Evolutionary conservation across 1,140 invertebrate genomes (phyloP).

Genomic region (Manduca sexta): DNA sequence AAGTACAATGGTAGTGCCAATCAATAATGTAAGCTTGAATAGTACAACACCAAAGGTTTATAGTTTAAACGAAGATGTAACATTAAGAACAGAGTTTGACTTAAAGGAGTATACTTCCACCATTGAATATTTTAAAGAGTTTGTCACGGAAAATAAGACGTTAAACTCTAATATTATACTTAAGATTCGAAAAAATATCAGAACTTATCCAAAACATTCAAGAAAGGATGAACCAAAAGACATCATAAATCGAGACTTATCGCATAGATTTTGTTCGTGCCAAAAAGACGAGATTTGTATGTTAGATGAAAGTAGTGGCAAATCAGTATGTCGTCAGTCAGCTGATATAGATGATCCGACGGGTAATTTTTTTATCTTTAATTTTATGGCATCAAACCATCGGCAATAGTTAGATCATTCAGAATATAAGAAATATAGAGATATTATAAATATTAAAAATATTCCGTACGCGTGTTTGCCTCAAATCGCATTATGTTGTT

Average conservation of each 20-base stretch:
- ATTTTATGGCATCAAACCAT: too few species aligned
- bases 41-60: constrained; percentile 27
- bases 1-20: constrained; percentile 66
- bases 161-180: constrained; percentile 35
- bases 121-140: constrained; percentile 14
- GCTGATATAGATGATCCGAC: constrained; percentile 78
- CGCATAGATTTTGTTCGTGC: constrained; percentile 63
- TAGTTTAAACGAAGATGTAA: constrained; percentile 20
- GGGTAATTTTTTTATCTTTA: constrained; percentile 47
- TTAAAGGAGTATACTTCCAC: constrained; percentile 8
- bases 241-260: constrained; percentile 47
- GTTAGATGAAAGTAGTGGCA: constrained; percentile 75
- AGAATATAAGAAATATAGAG: too few species aligned
- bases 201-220: constrained; percentile 48
- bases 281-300: constrained; percentile 78
- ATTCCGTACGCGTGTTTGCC: too few species aligned
- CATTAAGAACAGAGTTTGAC: constrained; percentile 14
- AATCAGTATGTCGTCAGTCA: constrained; percentile 75
- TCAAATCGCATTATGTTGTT: constrained; percentile 8
- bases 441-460: too few species aligned
- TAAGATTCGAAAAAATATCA: constrained; percentile 62
- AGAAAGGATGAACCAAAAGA: constrained; percentile 43
- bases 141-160: constrained; percentile 27
- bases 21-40: constrained; percentile 34
- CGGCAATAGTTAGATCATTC: too few species aligned